These are phyloP conservation scores for Synanthedon andrenaeformis DNA, from an alignment of 2,888 invertebrate species.

Conservation along the genomic window DNA sequence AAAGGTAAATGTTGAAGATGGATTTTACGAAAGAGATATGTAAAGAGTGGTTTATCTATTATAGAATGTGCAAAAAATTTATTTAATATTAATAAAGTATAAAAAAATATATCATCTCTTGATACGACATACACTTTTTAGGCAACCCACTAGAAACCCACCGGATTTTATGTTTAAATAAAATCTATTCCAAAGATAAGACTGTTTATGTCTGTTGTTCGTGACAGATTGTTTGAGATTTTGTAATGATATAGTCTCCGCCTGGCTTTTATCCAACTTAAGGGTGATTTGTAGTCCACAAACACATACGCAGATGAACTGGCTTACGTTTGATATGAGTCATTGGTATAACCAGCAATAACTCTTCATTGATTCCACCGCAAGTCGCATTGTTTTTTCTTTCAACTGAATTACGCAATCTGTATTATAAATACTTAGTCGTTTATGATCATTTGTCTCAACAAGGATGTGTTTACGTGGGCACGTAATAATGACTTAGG, in stretches of 20 bases:
- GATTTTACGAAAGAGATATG: no score
- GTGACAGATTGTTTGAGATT: neutral
- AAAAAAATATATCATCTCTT: no score
- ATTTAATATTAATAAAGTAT: no score
- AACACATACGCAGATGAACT: conserved; percentile 4
- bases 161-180: no score
- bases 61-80: no score
- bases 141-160: no score
- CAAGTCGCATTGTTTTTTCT: conserved; percentile 8
- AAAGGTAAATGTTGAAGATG: no score
- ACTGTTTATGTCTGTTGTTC: no score
- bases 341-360: conserved; percentile 2
- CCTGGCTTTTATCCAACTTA: conserved; percentile 11
- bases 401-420: conserved; percentile 4
- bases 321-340: neutral
- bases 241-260: neutral
- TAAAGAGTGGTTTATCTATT: no score
- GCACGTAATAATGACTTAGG: neutral
- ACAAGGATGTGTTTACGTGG: conserved; percentile 9
- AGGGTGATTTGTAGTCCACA: conserved; percentile 27
- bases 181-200: no score
- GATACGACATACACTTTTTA: no score
- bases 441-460: neutral
- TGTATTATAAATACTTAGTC: neutral
- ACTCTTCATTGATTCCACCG: conserved; percentile 7